Percentiles rank a stretch among this genome's conserved stretches.
Evolutionary conservation across 2,888 invertebrate genomes (phyloP).

Genomic region (Portevinia maculata): DNA sequence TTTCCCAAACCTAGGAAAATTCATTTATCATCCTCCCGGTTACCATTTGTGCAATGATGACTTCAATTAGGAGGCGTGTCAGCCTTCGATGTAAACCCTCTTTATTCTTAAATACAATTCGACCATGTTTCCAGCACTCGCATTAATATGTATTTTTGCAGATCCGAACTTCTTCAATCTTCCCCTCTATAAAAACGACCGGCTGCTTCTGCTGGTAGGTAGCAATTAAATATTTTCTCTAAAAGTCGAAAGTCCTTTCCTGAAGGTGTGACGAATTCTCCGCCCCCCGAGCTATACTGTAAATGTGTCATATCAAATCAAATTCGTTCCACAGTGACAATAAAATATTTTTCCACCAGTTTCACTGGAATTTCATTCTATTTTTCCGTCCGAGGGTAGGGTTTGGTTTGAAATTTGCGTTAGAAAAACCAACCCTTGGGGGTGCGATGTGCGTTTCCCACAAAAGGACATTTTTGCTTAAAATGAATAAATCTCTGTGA

Average conservation of each 20-base stretch:
- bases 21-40: conserved; percentile 11
- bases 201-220: conserved; percentile 17
- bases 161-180: conserved; percentile 14
- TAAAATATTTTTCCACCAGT: conserved; percentile 73
- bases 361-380: conserved; percentile 43
- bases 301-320: conserved; percentile 72
- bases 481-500: conserved; percentile 51
- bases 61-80: conserved; percentile 54
- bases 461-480: conserved; percentile 34
- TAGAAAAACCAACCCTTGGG: conserved; percentile 10
- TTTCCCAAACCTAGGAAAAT: not conserved
- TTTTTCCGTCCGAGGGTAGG: conserved; percentile 9
- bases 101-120: conserved; percentile 35
- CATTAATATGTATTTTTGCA: conserved; percentile 6
- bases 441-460: conserved; percentile 32
- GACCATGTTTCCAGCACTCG: conserved; percentile 19
- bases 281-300: conserved; percentile 44
- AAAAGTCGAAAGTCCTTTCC: conserved; percentile 27
- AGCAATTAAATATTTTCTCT: conserved; percentile 21
- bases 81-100: conserved; percentile 26
- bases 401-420: conserved; percentile 27
- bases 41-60: conserved; percentile 38
- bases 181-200: not conserved
- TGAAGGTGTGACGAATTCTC: conserved; percentile 64
- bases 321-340: conserved; percentile 70